A percentile compares a stretch with the other conserved stretches of the same genome.
These are phyloP conservation scores for Hippocampus kuda DNA, from an alignment of 2,797 vertebrate species.

Conservation along the genomic window DNA sequence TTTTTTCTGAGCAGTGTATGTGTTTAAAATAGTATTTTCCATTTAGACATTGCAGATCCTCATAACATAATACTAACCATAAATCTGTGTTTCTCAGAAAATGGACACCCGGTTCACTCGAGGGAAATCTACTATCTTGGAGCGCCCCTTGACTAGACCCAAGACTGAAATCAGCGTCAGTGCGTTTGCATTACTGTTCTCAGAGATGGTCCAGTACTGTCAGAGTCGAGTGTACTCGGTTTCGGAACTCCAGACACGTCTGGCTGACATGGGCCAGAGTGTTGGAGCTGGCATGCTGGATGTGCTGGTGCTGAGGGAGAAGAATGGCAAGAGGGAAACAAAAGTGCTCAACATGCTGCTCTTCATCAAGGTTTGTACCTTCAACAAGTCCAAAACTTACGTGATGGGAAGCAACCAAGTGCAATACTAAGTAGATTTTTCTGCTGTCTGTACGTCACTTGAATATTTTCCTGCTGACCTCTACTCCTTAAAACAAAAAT, in stretches of 20 bases:
- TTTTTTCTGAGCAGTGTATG: neutral
- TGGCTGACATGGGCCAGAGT: slow-evolving; percentile 81
- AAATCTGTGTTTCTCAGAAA: slow-evolving; percentile 11
- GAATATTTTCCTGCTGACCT: neutral
- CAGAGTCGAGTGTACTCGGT: slow-evolving; percentile 92
- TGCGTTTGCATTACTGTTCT: slow-evolving; percentile 88
- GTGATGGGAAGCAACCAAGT: neutral
- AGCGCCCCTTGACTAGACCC: slow-evolving; percentile 76
- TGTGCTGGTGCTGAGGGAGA: slow-evolving; percentile 80
- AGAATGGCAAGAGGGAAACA: slow-evolving; percentile 82
- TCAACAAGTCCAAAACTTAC: neutral
- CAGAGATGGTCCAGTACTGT: slow-evolving; percentile 94
- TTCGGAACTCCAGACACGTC: slow-evolving; percentile 82
- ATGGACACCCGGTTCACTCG: slow-evolving; percentile 89
- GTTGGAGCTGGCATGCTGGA: slow-evolving; percentile 84
- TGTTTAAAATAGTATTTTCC: neutral
- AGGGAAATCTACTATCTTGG: slow-evolving; percentile 83
- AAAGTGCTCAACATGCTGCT: slow-evolving; percentile 89
- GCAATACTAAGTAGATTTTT: neutral
- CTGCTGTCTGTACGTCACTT: neutral
- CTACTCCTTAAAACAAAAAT: neutral
- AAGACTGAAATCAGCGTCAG: slow-evolving; percentile 83
- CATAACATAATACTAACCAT: neutral
- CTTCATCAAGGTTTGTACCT: slow-evolving; percentile 76
- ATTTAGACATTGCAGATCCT: neutral